phyloP scores from a whole-genome alignment of 2,888 invertebrate genomes.

The Petrolisthes cinctipes region DNA sequence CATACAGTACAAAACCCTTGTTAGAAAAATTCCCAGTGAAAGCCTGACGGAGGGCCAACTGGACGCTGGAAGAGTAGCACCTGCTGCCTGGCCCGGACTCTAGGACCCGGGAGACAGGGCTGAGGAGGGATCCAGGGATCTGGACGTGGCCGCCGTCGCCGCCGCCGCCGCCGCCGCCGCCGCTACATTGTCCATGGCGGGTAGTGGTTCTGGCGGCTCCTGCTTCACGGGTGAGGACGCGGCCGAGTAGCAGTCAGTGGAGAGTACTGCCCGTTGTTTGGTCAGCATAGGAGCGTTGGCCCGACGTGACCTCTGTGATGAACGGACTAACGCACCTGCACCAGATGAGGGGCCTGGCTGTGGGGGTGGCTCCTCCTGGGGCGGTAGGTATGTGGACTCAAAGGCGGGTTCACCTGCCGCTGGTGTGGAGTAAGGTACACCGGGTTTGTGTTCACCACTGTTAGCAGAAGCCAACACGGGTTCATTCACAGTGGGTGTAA shows the following conservation, averaged over 20 bases:
- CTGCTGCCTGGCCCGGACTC: slow-evolving; percentile 19
- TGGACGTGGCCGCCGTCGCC: background rate
- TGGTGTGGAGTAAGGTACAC: background rate
- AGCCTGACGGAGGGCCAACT: slow-evolving; percentile 25
- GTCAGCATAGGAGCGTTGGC: background rate
- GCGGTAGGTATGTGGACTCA: background rate
- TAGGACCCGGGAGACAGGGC: slow-evolving; percentile 30
- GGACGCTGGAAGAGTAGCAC: slow-evolving; percentile 50
- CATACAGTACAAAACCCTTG: slow-evolving; percentile 40
- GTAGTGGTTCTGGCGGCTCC: background rate
- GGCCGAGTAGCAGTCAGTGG: background rate
- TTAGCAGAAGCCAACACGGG: background rate
- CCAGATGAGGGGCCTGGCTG: slow-evolving; percentile 13
- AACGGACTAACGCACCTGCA: background rate
- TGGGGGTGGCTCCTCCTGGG: slow-evolving; percentile 4
- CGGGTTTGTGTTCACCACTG: slow-evolving; percentile 13
- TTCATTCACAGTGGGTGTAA: slow-evolving; percentile 4
- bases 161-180: background rate
- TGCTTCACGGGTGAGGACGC: background rate
- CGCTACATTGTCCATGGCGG: background rate
- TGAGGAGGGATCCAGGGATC: slow-evolving; percentile 26
- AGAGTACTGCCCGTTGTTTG: background rate
- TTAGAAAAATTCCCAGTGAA: slow-evolving; percentile 42
- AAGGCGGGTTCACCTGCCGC: background rate
- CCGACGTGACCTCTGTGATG: slow-evolving; percentile 4